Percentiles rank a stretch among this genome's conserved stretches.
Conservation (phyloP, 2,113 vertebrate genomes). For the Paedocypris sp. region DNA sequence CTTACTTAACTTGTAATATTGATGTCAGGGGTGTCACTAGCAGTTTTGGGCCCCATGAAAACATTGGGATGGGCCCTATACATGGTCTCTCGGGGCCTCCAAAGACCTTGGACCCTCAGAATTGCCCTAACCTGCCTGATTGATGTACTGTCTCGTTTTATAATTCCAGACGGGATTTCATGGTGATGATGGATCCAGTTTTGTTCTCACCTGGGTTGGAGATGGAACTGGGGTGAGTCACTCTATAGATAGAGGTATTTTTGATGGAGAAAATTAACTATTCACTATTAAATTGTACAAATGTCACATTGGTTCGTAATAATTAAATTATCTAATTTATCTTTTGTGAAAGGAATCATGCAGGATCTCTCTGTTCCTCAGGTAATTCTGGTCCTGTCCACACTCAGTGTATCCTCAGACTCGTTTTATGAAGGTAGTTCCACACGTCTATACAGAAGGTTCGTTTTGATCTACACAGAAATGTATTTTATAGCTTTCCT, state of each 20-base stretch:
- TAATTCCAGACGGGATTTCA: conserved; percentile 62
- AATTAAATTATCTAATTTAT: too few species aligned
- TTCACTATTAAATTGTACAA: too few species aligned
- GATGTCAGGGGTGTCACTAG: too few species aligned
- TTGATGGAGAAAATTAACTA: too few species aligned
- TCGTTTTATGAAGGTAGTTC: conserved; percentile 52
- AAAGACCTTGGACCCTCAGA: too few species aligned
- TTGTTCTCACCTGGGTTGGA: conserved; percentile 65
- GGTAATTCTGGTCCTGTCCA: conserved; percentile 67
- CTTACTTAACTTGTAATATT: too few species aligned
- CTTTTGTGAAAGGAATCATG: not conserved
- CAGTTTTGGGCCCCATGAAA: too few species aligned
- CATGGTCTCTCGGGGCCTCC: too few species aligned
- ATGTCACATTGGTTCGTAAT: not conserved
- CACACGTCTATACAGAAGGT: conserved; percentile 66
- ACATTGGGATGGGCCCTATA: too few species aligned
- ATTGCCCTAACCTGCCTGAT: too few species aligned
- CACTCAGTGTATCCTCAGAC: conserved; percentile 50
- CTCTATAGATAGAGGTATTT: not conserved
- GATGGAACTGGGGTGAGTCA: conserved; percentile 62
- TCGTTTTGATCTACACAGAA: too few species aligned
- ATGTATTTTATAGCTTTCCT: not conserved
- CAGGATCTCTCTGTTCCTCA: conserved; percentile 20
- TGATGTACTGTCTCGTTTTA: too few species aligned
- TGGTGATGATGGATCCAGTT: conserved; percentile 62